Conservation (phyloP, 2,888 invertebrate species). For the Chrysotoxum bicinctum region DNA sequence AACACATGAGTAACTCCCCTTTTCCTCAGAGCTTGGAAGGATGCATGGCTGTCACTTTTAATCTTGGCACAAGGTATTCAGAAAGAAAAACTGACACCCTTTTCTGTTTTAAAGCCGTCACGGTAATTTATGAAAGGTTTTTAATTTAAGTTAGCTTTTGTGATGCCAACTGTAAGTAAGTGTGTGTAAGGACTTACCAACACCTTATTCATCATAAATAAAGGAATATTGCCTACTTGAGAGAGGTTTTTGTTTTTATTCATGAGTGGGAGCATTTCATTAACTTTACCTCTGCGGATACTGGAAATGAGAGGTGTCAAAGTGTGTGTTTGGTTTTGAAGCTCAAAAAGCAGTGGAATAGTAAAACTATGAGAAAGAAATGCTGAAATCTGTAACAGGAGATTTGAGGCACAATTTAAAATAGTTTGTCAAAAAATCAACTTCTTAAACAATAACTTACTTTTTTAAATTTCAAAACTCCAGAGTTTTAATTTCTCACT, state of each 20-base stretch:
- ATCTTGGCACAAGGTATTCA: conserved; percentile 34
- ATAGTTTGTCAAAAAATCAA: no score
- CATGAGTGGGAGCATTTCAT: neutral
- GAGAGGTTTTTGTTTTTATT: neutral
- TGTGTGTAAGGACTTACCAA: conserved; percentile 1
- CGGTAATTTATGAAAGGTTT: conserved; percentile 65
- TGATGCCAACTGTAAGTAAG: conserved; percentile 25
- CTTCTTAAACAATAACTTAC: no score
- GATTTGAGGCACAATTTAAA: no score
- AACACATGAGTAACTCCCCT: neutral
- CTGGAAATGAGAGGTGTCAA: neutral
- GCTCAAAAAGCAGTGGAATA: neutral
- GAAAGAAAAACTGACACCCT: conserved; percentile 25
- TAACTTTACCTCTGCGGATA: neutral
- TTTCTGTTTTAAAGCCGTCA: conserved; percentile 42
- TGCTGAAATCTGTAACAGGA: neutral
- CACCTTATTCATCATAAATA: conserved; percentile 17
- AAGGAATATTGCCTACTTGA: neutral
- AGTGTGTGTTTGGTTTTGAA: neutral
- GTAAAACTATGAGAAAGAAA: neutral
- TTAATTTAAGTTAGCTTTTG: conserved; percentile 59
- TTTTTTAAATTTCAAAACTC: no score
- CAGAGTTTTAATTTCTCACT: no score
- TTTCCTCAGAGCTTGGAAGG: conserved; percentile 17
- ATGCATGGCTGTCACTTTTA: conserved; percentile 50